Percentiles rank a stretch among this genome's conserved stretches.
Conservation (phyloP, 2,113 vertebrate genomes). For the Odobenus rosmarus region DNA sequence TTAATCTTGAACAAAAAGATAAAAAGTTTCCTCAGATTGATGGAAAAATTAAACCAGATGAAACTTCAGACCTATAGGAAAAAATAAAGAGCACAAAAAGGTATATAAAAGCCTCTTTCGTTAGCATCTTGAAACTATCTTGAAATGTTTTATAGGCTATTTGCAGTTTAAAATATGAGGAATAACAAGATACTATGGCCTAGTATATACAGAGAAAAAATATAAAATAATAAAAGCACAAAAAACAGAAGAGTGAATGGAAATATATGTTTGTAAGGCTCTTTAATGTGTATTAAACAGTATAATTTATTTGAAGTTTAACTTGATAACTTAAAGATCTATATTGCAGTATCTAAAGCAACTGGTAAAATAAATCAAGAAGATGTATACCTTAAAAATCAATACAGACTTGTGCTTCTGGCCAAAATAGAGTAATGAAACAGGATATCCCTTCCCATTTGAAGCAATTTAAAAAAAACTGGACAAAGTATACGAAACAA, state of each 20-base stretch:
- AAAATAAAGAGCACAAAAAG: background rate
- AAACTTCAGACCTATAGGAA: background rate
- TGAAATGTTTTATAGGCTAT: background rate
- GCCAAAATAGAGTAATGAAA: background rate
- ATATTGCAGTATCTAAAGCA: constrained; percentile 28
- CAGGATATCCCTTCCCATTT: background rate
- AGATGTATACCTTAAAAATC: constrained; percentile 31
- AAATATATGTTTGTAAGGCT: background rate
- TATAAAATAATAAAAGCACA: background rate
- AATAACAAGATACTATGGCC: background rate
- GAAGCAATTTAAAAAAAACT: background rate
- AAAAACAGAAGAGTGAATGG: background rate
- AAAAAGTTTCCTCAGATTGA: background rate
- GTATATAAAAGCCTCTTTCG: background rate
- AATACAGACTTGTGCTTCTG: background rate
- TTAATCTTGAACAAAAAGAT: background rate
- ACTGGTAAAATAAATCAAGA: constrained; percentile 50
- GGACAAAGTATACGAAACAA: background rate
- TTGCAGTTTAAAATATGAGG: constrained; percentile 6
- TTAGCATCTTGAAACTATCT: background rate
- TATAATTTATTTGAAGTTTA: constrained; percentile 56
- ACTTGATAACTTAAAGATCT: constrained; percentile 37
- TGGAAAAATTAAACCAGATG: background rate
- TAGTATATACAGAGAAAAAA: background rate
- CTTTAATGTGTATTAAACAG: background rate